Base-by-base conservation (phyloP, 2,113 vertebrate species). In the Asarcornis scutulata region DNA sequence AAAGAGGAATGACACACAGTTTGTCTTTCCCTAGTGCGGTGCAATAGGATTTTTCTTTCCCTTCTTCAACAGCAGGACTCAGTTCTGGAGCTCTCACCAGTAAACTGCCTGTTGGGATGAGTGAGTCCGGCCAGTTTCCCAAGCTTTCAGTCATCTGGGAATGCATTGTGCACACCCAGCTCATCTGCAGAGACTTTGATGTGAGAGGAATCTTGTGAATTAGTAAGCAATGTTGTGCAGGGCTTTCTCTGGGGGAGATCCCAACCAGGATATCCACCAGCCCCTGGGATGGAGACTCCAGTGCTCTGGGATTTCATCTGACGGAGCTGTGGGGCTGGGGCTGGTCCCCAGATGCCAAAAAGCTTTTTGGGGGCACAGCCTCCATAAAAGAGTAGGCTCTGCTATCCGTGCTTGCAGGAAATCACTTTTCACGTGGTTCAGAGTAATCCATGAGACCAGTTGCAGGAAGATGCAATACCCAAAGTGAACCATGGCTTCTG, bases 301-400 rank as follows among this genome's bases (percentile, higher is more conserved):
- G 52, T 17, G 38, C 62, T 83, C 55, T 18, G 71, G 88, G 36
- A 17, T 27, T 88, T 88, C 62, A 22, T 26, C 7, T 29, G 0
- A 34, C 67, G 44, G 73, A 77, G 4, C 2, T 62, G 44, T 72
- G 22, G 18, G 9, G 0, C 7, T 62, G 34, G 26, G 9, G 13
- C 46, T 4, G 2, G 27, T 36, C 7, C 7, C 23, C 2, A 4
- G 63, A 25, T 6, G 25, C 11, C 17, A 31, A 4, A 20, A 9
- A n/a, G 17, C 1, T 26, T 78, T 50, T n/a, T 44, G 34, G 38
- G 20, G 32, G 9, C 27, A 56, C 5, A 64, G 2, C 16, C 25
- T 46, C 11, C 32, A 1, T 1, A 67, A 40, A 31, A 67, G 42
- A 62, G 2, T 18, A 55, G 31, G 20, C 1, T 0, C 8, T 27